phyloP scores from a whole-genome alignment of 2,797 vertebrate genomes.

The Rhinophrynus dorsalis region DNA sequence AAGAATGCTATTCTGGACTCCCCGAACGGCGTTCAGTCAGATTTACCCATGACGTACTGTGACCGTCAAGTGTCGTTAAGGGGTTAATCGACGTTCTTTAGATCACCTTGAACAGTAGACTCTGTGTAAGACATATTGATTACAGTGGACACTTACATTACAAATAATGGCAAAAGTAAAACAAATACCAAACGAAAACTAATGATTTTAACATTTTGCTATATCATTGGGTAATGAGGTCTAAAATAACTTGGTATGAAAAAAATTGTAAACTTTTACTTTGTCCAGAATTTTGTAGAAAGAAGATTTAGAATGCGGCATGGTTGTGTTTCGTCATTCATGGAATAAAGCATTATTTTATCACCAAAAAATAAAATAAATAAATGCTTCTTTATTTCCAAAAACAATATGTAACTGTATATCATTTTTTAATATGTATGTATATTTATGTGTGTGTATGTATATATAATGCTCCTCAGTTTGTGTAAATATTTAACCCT shows the following conservation, averaged over 20 bases:
- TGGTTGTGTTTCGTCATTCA: slow-evolving; percentile 81
- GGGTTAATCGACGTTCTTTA: slow-evolving; percentile 52
- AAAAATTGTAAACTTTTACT: slow-evolving; percentile 53
- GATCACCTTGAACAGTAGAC: slow-evolving; percentile 48
- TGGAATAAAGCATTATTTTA: slow-evolving; percentile 92
- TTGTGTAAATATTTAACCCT: no score
- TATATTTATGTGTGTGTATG: no score
- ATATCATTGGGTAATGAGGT: slow-evolving; percentile 10
- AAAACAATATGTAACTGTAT: no score
- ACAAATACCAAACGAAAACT: slow-evolving; percentile 57
- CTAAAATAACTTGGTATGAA: slow-evolving; percentile 49
- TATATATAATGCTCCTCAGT: no score
- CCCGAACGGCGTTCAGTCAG: no score
- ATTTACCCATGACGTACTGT: no score
- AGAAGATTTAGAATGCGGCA: slow-evolving; percentile 74
- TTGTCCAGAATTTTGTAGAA: slow-evolving; percentile 66
- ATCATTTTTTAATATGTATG: no score
- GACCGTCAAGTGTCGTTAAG: no score
- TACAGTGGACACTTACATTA: slow-evolving; percentile 52
- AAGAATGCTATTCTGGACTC: no score
- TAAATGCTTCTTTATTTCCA: no score
- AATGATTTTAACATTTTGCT: slow-evolving; percentile 53
- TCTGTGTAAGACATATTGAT: slow-evolving; percentile 44
- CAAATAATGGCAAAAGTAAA: slow-evolving; percentile 47
- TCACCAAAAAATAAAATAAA: no score